phyloP scores from a whole-genome alignment of 2,113 vertebrate species.

The Nothoprocta perdicaria region DNA sequence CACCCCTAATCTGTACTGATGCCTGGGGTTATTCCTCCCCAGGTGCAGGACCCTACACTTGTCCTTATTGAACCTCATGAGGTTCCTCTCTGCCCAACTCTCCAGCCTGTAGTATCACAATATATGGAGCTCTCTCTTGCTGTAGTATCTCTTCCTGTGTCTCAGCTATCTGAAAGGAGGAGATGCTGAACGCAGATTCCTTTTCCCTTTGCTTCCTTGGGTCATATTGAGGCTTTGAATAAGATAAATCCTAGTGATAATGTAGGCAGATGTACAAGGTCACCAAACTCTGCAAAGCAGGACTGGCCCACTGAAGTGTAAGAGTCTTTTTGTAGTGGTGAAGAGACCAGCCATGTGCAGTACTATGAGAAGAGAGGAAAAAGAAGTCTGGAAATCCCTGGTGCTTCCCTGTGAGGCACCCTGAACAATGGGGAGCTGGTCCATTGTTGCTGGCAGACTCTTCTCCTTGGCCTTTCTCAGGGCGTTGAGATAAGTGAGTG shows the following conservation, averaged over 20 bases:
- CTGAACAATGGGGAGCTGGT: neutral
- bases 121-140: neutral
- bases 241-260: neutral
- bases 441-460: neutral
- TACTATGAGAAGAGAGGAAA: neutral
- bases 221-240: neutral
- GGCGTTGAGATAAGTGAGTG: neutral
- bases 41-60: no score
- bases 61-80: no score
- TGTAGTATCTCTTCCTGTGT: neutral
- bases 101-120: no score
- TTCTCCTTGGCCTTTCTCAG: rapidly evolving
- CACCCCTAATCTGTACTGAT: no score
- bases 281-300: neutral
- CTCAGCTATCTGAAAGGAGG: neutral
- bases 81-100: no score
- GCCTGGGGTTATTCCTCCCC: no score
- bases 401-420: neutral
- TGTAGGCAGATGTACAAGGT: neutral
- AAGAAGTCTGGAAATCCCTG: neutral
- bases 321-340: neutral
- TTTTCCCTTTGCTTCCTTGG: neutral
- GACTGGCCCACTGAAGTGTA: neutral
- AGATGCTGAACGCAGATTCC: neutral
- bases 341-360: neutral